Evolutionary conservation across 2,888 invertebrate species (phyloP), one percentile per base, ranked within the genome.

Genomic region (Callyntrura guangdongensis): DNA sequence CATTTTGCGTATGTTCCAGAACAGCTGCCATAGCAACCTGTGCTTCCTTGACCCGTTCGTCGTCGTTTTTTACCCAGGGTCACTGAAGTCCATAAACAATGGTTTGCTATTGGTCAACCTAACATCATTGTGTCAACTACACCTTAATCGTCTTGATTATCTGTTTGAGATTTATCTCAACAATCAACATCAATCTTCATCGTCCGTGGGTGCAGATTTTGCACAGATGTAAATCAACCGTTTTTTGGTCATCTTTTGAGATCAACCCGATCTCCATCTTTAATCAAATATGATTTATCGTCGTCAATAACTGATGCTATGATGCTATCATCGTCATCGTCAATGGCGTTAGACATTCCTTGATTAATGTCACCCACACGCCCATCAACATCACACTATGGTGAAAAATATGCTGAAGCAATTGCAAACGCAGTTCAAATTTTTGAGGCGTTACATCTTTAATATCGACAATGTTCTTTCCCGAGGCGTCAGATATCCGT

Each of bases 161-260:
- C 2, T 36, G 77, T 77, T n/a, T 79, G 79, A 79, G 79, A n/a
- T n/a, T n/a, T 53, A 53, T n/a, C 79, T 79, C 79, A 79, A 77
- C 77, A 14, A 69, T 47, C 59, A 64, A 22, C 64, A 22, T 64
- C 22, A 25, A 8, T n/a, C 17, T 64, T 11, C 64, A 64, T 64
- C 64, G n/a, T 25, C 11, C 64, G 9, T 22, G n/a, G 20, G 20
- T 25, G 64, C 22, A 22, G 22, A 64, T 22, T 64, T 22, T 22
- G 64, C 25, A 64, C 64, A 22, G 1, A 8, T 1, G 11, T 11
- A n/a, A 9, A 22, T n/a, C 64, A 64, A 1, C 25, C 25, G 9
- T 6, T 64, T 64, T 22, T 17, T 69, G 69, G 69, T 82, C 89
- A 74, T 89, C 89, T 89, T 83, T 83, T 83, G 89, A 89, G 89